These are phyloP conservation scores for Cistogaster globosa DNA, from an alignment of 2,888 invertebrate species.

Conservation along the genomic window DNA sequence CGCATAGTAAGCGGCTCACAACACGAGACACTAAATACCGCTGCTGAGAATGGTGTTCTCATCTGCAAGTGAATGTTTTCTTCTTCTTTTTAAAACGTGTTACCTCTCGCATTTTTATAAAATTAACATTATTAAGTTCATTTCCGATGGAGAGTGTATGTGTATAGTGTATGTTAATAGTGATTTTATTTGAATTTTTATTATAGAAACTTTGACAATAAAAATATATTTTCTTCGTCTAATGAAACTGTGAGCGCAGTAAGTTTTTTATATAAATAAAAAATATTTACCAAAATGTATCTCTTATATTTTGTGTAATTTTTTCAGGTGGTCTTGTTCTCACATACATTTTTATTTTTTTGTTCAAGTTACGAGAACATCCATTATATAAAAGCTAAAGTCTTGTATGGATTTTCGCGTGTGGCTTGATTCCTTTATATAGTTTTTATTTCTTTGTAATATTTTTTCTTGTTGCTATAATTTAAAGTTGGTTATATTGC, in stretches of 20 bases:
- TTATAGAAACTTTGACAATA: conserved; percentile 74
- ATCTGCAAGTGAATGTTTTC: too few species aligned
- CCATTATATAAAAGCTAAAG: conserved; percentile 10
- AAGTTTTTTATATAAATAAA: conserved; percentile 31
- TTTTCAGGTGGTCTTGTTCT: conserved; percentile 80
- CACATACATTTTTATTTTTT: conserved; percentile 80
- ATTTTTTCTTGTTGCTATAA: conserved; percentile 32
- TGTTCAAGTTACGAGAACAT: conserved; percentile 54
- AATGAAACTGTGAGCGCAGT: background rate
- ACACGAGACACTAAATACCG: too few species aligned
- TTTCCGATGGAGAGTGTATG: background rate
- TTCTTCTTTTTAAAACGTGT: too few species aligned
- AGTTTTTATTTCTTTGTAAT: background rate
- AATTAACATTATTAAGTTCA: too few species aligned
- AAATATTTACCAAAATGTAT: background rate
- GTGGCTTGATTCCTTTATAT: conserved; percentile 4
- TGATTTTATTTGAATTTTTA: conserved; percentile 54
- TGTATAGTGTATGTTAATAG: conserved; percentile 54
- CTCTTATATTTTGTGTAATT: conserved; percentile 74
- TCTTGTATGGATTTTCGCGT: background rate
- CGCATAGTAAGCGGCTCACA: too few species aligned
- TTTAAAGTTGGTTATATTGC: conserved; percentile 44
- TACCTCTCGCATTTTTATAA: too few species aligned
- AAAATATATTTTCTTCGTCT: conserved; percentile 71
- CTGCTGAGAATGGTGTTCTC: too few species aligned